These are phyloP conservation scores for Pseudomyrmex pallidus DNA, from an alignment of 1,140 invertebrate species.

Conservation along the genomic window DNA sequence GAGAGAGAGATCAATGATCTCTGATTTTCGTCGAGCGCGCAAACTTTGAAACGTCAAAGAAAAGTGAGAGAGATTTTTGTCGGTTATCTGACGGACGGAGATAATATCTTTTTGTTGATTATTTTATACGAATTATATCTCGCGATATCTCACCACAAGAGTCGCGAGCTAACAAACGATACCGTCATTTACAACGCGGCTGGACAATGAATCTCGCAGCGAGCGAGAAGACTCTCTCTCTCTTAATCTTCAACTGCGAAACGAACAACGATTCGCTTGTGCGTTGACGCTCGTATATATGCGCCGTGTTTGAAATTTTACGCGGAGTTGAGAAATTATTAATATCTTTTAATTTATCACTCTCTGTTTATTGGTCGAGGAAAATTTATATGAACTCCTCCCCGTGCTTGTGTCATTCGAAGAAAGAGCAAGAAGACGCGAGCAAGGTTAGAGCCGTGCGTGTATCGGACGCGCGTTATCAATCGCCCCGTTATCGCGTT, in stretches of 20 bases:
- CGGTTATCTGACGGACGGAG: too few species aligned
- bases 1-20: constrained; percentile 55
- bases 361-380: too few species aligned
- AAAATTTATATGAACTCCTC: too few species aligned
- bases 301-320: not conserved
- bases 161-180: constrained; percentile 4
- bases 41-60: not conserved
- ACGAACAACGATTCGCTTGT: not conserved
- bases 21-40: not conserved
- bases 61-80: not conserved
- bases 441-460: not conserved
- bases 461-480: not conserved
- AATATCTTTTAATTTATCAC: too few species aligned
- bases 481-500: not conserved
- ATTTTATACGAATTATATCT: not conserved
- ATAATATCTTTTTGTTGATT: too few species aligned
- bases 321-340: not conserved
- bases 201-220: constrained; percentile 9
- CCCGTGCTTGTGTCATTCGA: not conserved
- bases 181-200: not conserved
- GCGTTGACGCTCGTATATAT: not conserved
- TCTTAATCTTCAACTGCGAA: constrained; percentile 1
- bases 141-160: not conserved
- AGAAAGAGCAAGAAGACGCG: not conserved
- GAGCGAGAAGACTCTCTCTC: not conserved